Conservation (phyloP, 1,140 invertebrate genomes). For the Globodera rostochiensis region DNA sequence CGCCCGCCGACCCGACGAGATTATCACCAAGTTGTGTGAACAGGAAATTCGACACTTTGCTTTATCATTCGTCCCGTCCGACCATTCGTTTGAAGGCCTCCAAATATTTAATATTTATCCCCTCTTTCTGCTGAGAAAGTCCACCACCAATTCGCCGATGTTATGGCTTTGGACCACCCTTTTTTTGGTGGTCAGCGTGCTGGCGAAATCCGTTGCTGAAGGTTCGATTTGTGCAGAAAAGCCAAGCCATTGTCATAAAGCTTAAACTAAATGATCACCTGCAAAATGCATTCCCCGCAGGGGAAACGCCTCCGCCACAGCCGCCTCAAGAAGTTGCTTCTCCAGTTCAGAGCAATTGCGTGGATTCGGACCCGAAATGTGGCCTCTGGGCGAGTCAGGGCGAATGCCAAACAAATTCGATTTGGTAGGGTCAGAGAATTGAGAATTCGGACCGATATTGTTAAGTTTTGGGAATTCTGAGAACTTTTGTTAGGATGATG, state of each 20-base stretch:
- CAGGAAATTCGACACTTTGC: background rate
- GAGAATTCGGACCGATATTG: too few species aligned
- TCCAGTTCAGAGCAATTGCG: slow-evolving; percentile 41
- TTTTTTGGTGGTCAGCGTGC: background rate
- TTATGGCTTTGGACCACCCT: background rate
- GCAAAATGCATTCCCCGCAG: background rate
- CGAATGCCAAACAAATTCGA: slow-evolving; percentile 63
- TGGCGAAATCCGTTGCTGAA: background rate
- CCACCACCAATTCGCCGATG: background rate
- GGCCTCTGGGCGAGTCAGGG: slow-evolving; percentile 63
- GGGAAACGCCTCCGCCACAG: background rate
- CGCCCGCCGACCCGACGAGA: background rate
- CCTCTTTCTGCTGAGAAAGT: background rate
- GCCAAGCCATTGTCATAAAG: background rate
- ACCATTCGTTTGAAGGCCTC: background rate
- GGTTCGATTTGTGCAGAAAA: background rate
- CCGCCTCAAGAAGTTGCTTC: slow-evolving; percentile 10
- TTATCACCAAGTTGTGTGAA: background rate
- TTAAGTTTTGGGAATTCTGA: background rate
- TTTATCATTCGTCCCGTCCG: background rate
- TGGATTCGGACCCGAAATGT: slow-evolving; percentile 63
- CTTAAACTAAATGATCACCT: too few species aligned
- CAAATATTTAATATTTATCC: background rate
- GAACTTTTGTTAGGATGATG: slow-evolving; percentile 57
- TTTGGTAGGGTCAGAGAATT: slow-evolving; percentile 47